Base-by-base conservation (phyloP, 2,113 vertebrate species). In the Tachysurus vachellii region DNA sequence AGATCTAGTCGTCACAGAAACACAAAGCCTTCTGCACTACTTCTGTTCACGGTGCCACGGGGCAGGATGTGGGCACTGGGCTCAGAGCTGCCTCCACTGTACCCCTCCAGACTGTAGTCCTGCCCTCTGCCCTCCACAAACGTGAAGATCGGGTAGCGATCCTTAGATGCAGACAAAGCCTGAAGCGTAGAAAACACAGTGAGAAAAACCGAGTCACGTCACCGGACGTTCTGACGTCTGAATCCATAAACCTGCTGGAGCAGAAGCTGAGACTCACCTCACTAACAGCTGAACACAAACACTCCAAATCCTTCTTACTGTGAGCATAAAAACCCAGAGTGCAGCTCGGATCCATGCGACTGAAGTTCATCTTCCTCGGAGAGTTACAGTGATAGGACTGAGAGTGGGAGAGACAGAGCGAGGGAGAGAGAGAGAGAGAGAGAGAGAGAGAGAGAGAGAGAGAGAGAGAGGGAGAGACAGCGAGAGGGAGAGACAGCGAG, bases 321-420 rank as follows among this genome's bases (percentile, higher is more conserved):
- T 93, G 95, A 19, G 96, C 96, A 0, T 98, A 98, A 91, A 98
- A 98, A 12, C 97, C 97, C 19, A 98, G 94, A 0, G 97, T 97
- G 83, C 97, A 98, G 93, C 97, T 98, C 0, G 97, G 97, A 91
- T 98, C 97, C 96, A 98, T 97, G 83, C 96, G 96, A 82, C 87
- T 90, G 71, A 98, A 97, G 90, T 96, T 94, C 95, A 97, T 96
- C 92, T 98, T 98, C 89, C 97, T 96, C 3, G 97, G 97, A 7
- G 95, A 94, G 89, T 94, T 96, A 91, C 97, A 98, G 90, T 98
- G 97, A 93, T 97, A 98, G 0, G 97, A 97, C 97, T 97, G 76
- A 0, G 0, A 64, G 56, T 28, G 47, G 13, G 44, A 50, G 71
- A 26, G 42, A 57, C 10, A 70, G 16, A 85, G 16, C 66, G 28